Evolutionary conservation across 1,140 invertebrate species (phyloP).

Genomic region (Ostrea edulis): DNA sequence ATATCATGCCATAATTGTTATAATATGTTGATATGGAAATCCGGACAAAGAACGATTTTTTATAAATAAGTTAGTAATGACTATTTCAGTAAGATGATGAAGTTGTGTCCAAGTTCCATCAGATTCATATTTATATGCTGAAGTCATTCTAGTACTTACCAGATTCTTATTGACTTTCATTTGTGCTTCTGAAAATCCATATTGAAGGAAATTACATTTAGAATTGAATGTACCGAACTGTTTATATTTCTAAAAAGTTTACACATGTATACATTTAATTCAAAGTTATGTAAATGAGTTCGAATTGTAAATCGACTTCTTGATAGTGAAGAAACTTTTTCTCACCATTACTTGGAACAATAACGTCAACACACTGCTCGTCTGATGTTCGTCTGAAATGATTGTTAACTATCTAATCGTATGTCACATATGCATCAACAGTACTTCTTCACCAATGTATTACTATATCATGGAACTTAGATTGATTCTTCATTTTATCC

Average conservation of each 20-base stretch:
- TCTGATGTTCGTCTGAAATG: neutral
- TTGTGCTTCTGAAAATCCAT: neutral
- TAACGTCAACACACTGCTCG: neutral
- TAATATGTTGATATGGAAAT: no score
- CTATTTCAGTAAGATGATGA: neutral
- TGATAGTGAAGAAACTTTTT: neutral
- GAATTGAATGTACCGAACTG: no score
- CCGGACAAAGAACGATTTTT: neutral
- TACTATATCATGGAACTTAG: neutral
- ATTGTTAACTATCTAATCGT: no score
- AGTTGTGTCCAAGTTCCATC: neutral
- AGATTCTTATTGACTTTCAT: neutral
- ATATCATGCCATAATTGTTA: neutral
- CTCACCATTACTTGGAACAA: neutral
- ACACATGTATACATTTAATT: neutral
- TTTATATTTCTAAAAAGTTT: neutral
- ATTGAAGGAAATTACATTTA: neutral
- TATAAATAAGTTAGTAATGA: neutral
- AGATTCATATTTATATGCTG: neutral
- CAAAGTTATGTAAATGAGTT: no score
- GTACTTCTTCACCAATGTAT: neutral
- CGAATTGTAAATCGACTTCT: no score
- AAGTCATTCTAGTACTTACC: neutral
- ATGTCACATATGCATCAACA: neutral
- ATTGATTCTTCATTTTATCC: no score